phyloP scores from a whole-genome alignment of 2,888 invertebrate genomes.

The Thymelicus lineola region DNA sequence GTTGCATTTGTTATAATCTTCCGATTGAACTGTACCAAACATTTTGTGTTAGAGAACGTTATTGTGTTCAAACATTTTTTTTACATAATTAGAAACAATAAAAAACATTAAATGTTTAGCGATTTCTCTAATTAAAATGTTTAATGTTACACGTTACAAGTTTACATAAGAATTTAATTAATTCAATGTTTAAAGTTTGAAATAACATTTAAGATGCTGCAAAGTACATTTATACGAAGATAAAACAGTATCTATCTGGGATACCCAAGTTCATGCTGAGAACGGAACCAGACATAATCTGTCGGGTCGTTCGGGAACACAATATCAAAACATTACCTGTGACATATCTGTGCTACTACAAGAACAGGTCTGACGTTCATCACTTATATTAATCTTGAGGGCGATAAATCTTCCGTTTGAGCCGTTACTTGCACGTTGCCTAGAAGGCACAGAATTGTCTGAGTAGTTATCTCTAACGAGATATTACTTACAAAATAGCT shows the following conservation, averaged over 20 bases:
- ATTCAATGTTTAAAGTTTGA: no score
- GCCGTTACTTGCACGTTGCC: slow-evolving; percentile 16
- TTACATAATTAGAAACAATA: no score
- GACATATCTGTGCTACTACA: slow-evolving; percentile 11
- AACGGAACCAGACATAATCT: not conserved
- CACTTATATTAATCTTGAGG: slow-evolving; percentile 31
- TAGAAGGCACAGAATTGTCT: not conserved
- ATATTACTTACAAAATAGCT: no score
- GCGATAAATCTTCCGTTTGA: slow-evolving; percentile 24
- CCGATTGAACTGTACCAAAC: no score
- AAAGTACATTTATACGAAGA: not conserved
- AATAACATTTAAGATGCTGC: no score
- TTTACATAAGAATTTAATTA: no score
- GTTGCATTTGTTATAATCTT: no score
- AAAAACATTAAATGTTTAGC: no score
- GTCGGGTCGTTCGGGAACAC: not conserved
- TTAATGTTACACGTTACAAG: no score
- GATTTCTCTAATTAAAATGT: no score
- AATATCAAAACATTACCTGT: slow-evolving; percentile 21
- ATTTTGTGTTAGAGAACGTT: no score
- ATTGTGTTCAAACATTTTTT: no score
- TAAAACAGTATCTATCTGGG: not conserved
- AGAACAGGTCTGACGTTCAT: slow-evolving; percentile 31
- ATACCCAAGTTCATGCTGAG: not conserved
- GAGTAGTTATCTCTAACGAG: not conserved